These are phyloP conservation scores for Odocoileus hemionus DNA, from an alignment of 2,113 vertebrate species.

Conservation along the genomic window DNA sequence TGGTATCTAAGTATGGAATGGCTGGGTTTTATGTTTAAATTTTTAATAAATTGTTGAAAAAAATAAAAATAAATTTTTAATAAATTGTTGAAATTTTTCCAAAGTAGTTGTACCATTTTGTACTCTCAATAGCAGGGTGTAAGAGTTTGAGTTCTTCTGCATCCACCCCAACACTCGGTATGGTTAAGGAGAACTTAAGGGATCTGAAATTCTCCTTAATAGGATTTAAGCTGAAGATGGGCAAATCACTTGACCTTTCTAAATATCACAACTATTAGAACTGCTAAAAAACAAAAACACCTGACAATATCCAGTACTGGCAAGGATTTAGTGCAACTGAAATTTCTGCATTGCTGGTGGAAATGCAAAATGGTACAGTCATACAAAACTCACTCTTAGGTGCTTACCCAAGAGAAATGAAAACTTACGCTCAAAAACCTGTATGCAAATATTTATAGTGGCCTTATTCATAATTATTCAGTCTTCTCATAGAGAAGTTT, in stretches of 20 bases:
- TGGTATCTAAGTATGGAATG: background rate
- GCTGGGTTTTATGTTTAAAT: background rate
- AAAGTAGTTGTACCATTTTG: background rate
- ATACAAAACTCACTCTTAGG: background rate
- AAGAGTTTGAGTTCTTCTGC: background rate
- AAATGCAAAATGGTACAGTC: background rate
- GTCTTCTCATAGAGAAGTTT: background rate
- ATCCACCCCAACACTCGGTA: background rate
- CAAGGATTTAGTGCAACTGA: background rate
- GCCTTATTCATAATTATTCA: background rate
- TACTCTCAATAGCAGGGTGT: background rate
- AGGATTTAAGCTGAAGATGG: background rate
- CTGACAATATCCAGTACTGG: background rate
- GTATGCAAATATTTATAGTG: background rate
- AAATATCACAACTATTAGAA: background rate
- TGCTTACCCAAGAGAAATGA: background rate
- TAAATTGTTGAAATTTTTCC: background rate
- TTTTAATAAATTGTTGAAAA: background rate
- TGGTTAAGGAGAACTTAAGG: background rate
- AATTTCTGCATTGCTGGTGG: background rate
- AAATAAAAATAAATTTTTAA: background rate
- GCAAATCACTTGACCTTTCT: background rate
- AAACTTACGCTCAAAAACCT: background rate
- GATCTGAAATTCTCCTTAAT: background rate
- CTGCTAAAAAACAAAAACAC: background rate